A percentile compares a stretch with the other conserved stretches of the same genome.
phyloP scores from a whole-genome alignment of 2,797 vertebrate species.

The Moxostoma hubbsi region DNA sequence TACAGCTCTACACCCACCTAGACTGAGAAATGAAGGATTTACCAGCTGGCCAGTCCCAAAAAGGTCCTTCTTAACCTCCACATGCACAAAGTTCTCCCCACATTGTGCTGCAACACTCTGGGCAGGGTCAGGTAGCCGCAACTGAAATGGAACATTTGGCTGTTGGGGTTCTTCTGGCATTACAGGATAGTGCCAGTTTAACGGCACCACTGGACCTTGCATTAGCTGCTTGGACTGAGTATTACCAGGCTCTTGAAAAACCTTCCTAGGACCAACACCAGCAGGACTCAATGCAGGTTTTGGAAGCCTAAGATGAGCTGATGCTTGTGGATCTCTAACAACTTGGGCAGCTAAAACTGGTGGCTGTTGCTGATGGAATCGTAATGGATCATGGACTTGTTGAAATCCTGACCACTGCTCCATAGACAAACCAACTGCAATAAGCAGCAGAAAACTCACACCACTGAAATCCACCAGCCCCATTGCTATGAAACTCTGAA shows the following conservation, averaged over 20 bases:
- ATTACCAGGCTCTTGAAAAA: fast-evolving
- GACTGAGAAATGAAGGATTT: too few relatives aligned
- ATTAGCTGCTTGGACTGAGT: conserved; percentile 61
- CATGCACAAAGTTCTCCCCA: conserved; percentile 52
- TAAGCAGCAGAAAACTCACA: background rate
- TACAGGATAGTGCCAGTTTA: conserved; percentile 64
- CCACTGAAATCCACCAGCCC: background rate
- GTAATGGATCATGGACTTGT: too few relatives aligned
- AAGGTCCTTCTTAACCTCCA: too few relatives aligned
- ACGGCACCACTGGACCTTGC: conserved; percentile 50
- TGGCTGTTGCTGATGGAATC: background rate
- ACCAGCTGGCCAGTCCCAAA: too few relatives aligned
- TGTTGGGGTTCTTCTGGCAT: conserved; percentile 36
- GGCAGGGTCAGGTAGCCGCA: too few relatives aligned
- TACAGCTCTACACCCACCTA: conserved; percentile 57
- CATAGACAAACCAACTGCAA: background rate
- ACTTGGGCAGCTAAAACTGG: background rate
- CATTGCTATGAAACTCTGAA: background rate
- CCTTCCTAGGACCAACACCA: background rate
- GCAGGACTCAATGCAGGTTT: background rate
- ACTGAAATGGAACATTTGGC: too few relatives aligned
- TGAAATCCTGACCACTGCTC: background rate
- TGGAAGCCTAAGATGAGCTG: background rate
- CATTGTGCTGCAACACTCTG: conserved; percentile 50
- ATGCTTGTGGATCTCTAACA: background rate